Evolutionary conservation across 2,113 vertebrate genomes (phyloP), one percentile per base, ranked within the genome.

Genomic region (Anarhynchus alexandrinus): DNA sequence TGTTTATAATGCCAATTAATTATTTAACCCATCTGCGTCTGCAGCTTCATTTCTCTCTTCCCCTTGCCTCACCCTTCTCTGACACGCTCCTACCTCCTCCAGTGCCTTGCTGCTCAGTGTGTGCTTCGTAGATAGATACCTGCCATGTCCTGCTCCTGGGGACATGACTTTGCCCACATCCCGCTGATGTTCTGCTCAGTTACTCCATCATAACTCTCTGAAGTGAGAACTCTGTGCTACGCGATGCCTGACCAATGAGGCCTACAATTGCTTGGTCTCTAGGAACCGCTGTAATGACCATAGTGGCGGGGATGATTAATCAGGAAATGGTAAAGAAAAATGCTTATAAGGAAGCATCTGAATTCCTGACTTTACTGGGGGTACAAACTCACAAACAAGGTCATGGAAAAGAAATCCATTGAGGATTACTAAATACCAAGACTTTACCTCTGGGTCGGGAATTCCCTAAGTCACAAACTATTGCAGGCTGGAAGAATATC

Each of bases 261-360:
- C 80, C 95, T 86, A 11, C 71, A 22, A 9, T 12, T 51, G 54
- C 91, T 74, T 14, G 30, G 61, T 72, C 94, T 91, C 84, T 26
- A 8, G 87, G 81, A 93, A 20, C 91, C 1, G 0, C 87, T 40
- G 65, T 69, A 96, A 95, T 89, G 92, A 40, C 69, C 43, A 1
- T 2, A 10, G 34, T 32, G 80, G 5, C 0, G 10, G 65, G 94
- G 77, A 84, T 94, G 81, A 96, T 96, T 95, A 95, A 96, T 96
- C 93, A 96, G 83, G 86, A 94, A 96, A 95, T 96, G 91, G 86
- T 82, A 96, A 91, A 95, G 95, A 71, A 94, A 96, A 94, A 87
- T 76, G 84, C 77, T 89, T 30, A 19, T 82, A 89, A 91, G 20
- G 65, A 94, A 91, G 57, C 52, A 79, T 82, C 66, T 26, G 91